Conservation (phyloP, 53 echinoderm and acorn worm genomes). For the Zoroaster sp. region DNA sequence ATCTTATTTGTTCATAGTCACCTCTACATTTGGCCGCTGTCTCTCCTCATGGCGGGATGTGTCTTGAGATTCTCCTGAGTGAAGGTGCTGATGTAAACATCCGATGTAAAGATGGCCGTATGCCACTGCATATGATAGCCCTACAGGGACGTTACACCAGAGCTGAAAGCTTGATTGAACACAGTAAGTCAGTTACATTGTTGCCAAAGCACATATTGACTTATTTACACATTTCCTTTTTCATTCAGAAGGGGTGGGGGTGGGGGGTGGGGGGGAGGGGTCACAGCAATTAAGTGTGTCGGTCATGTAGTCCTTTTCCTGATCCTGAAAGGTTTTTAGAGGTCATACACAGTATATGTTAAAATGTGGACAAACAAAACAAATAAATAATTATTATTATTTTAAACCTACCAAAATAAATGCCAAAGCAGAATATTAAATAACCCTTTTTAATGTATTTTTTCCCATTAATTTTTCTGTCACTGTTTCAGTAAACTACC, state of each 20-base stretch:
- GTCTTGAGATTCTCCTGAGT: conserved; percentile 84
- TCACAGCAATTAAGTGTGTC: no score
- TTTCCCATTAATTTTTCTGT: neutral
- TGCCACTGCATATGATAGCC: conserved; percentile 97
- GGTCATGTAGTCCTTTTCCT: no score
- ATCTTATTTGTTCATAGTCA: conserved; percentile 50
- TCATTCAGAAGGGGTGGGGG: no score
- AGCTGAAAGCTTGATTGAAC: conserved; percentile 87
- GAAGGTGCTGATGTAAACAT: conserved; percentile 89
- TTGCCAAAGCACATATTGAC: neutral
- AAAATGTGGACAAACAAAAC: no score
- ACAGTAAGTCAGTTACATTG: conserved; percentile 63
- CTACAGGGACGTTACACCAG: conserved; percentile 91
- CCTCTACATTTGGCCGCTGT: conserved; percentile 85
- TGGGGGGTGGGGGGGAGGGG: no score
- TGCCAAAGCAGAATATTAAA: no score
- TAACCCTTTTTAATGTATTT: neutral
- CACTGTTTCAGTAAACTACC: conserved; percentile 13
- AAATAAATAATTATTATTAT: no score
- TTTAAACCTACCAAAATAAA: no score
- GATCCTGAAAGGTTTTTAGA: no score
- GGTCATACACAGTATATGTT: no score
- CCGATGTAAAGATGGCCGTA: conserved; percentile 91
- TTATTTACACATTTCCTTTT: neutral
- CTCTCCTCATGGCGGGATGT: conserved; percentile 95